Base-by-base conservation (phyloP, 2,113 vertebrate genomes). In the Spermophilus dauricus region DNA sequence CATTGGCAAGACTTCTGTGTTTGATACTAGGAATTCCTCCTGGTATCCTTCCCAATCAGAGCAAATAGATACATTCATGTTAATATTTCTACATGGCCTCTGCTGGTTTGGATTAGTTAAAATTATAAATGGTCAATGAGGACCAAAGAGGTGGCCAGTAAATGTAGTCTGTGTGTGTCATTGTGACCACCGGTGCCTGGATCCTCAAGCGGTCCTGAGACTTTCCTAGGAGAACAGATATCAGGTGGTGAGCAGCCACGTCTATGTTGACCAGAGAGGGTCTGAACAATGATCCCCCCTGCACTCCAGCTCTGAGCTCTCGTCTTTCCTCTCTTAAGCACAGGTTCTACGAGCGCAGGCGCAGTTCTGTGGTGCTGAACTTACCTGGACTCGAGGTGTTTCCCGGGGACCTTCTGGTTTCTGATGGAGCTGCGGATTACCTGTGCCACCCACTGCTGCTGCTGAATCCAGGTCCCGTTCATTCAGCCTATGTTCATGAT, bases 381-480 rank as follows among this genome's bases (percentile, higher is more conserved):
- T 98, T 99, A 89, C 99, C 99, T 0, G 99, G 99, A 86, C 84
- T 99, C 4, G 98, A 99, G n/a, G 98, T 99, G 97, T 99, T 99
- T 87, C 99, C 99, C 0, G 99, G 99, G 92, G 99, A 99, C 93
- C 99, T 99, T 42, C 98, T 99, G 96, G 99, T 99, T 80, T 99
- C 99, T 67, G 99, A 99, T 56, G 98, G 98, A 75, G 99, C 97
- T 48, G 98, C 98, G 6, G 98, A 99, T 97, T 98, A 99, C 91
- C 97, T 99, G 85, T 98, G 98, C 72, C 98, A 92, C 1, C 97
- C 98, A 0, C 97, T 98, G 61, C 94, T 98, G 90, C 96, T 98
- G 72, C 95, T 98, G 83, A 97, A 51, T 1, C 6, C 98, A 98
- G 98, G 98, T 99, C 72, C 93, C 65, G 37, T 30, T 67, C 5